Evolutionary conservation across 2,888 invertebrate genomes (phyloP), one percentile per base, ranked within the genome.

Genomic region (Octonoba sinensis): DNA sequence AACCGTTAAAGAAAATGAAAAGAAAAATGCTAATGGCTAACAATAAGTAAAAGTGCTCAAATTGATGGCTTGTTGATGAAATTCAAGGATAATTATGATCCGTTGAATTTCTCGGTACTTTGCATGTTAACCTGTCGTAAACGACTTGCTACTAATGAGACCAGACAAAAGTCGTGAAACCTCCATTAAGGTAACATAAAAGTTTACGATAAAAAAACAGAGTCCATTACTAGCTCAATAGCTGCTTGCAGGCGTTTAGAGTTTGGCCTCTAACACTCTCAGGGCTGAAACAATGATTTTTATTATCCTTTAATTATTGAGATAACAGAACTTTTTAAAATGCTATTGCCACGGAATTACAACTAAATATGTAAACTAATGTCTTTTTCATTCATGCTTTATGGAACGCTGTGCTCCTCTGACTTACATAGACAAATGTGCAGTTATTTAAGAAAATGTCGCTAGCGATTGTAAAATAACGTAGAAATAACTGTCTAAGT

Each of bases 41-140:
- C 20, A 22, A 54, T 51, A 18, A 18, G 56, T 36, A 27, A 66
- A 73, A 79, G 69, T 44, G 66, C 73, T 81, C 46, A 67, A 44
- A 60, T 47, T 69, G 73, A 81, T 73, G 73, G 69, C 51, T 66
- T 59, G 72, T 72, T 64, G 70, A 70, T 72, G 73, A 81, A 73
- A 73, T 73, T 62, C 24, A 22, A 54, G 36, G 64, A 62, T 81
- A 81, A 73, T 81, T 73, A 81, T 60, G 54, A 67, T 67, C 66
- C 78, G 20, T 46, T 22, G 27, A 54, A 65, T 49, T 65, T 65
- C n/a, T 65, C 24, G 46, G 65, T 36, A 69, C 59, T 73, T 73
- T 54, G 73, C 60, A 73, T 56, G 72, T 46, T 62, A 72, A 73
- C 59, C 27, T 72, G 66, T 20, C 73, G 67, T 67, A 66, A 60